These are phyloP conservation scores for Sternotherus odoratus DNA, from an alignment of 2,797 vertebrate species.

Conservation along the genomic window DNA sequence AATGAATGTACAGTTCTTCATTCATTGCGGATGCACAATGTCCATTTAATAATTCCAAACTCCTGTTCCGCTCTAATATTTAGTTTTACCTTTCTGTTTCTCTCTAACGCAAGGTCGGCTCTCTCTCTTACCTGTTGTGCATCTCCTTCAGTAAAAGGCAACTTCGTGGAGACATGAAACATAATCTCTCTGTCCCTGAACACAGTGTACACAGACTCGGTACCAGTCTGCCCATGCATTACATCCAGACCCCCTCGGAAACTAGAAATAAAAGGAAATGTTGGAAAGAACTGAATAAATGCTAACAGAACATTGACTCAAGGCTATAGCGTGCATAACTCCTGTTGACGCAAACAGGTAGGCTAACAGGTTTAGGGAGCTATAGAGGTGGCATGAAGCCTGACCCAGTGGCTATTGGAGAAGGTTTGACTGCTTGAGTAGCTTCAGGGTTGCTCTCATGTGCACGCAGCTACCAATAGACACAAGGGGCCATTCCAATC, in stretches of 20 bases:
- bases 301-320: constrained; percentile 31
- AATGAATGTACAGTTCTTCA: not conserved
- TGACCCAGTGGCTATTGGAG: not conserved
- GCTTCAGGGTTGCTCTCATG: not conserved
- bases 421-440: not conserved
- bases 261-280: constrained; percentile 75
- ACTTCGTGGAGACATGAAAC: constrained; percentile 98
- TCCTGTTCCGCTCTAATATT: not conserved
- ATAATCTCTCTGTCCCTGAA: constrained; percentile 97
- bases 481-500: not conserved
- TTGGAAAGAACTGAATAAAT: not conserved
- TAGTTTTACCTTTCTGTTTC: not conserved
- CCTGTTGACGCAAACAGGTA: no score
- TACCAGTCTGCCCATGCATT: constrained; percentile 94
- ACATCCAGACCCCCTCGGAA: constrained; percentile 97
- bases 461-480: not conserved
- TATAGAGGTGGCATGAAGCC: not conserved
- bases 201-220: constrained; percentile 93
- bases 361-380: no score
- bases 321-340: no score
- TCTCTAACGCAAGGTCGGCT: not conserved
- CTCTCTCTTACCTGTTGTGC: constrained; percentile 90
- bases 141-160: constrained; percentile 97
- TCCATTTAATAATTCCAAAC: not conserved
- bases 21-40: not conserved